Evolutionary conservation across 2,888 invertebrate genomes (phyloP).

Genomic region (Myopa tessellatipennis): DNA sequence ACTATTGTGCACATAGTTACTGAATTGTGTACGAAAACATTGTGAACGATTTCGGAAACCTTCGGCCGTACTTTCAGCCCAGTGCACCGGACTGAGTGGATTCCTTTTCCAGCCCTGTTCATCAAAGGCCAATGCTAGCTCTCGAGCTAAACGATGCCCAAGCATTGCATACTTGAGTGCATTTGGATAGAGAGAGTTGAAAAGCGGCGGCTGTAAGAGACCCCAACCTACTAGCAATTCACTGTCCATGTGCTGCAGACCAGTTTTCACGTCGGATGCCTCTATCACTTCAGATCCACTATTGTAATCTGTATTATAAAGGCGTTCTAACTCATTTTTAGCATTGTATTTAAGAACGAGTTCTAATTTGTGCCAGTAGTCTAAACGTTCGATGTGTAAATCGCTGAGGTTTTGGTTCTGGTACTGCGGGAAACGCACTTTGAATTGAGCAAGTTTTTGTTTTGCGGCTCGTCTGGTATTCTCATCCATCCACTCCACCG

Average conservation of each 20-base stretch:
- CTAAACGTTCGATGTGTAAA: conserved; percentile 49
- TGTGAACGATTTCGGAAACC: conserved; percentile 55
- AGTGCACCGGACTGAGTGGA: conserved; percentile 51
- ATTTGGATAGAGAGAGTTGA: conserved; percentile 55
- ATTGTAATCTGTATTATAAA: conserved; percentile 48
- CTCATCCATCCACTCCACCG: conserved; percentile 57
- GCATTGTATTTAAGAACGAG: conserved; percentile 52
- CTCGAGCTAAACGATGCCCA: conserved; percentile 56
- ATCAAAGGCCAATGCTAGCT: conserved; percentile 57
- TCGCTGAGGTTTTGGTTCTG: conserved; percentile 49
- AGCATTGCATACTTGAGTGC: conserved; percentile 57
- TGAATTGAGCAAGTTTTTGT: conserved; percentile 51
- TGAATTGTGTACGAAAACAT: conserved; percentile 58
- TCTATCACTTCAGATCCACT: conserved; percentile 46
- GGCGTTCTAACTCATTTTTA: conserved; percentile 49
- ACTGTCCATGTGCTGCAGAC: conserved; percentile 50
- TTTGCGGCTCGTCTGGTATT: conserved; percentile 55
- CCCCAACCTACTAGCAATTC: conserved; percentile 58
- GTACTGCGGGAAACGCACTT: conserved; percentile 54
- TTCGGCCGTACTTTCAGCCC: conserved; percentile 52
- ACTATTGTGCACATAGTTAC: conserved; percentile 57
- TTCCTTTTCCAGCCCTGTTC: conserved; percentile 57
- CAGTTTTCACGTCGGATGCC: conserved; percentile 53
- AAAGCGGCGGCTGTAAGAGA: conserved; percentile 60
- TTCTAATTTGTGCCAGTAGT: conserved; percentile 57